phyloP scores from a whole-genome alignment of 1,140 invertebrate species.

The Mercenaria mercenaria region DNA sequence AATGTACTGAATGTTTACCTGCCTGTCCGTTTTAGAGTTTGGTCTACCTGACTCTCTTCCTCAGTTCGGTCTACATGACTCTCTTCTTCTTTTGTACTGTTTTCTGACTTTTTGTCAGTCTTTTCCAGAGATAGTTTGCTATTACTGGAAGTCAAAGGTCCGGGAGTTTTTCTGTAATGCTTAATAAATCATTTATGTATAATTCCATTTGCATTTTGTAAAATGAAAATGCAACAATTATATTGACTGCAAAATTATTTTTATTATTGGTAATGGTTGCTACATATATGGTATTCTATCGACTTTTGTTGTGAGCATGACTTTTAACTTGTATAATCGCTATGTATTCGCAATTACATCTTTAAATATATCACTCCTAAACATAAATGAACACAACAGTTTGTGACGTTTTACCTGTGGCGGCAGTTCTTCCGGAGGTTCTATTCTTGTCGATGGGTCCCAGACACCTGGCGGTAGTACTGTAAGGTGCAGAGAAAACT shows the following conservation, averaged over 20 bases:
- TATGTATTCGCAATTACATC: too few species aligned
- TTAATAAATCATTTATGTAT: too few species aligned
- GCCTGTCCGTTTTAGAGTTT: slow-evolving; percentile 92
- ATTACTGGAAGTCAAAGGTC: slow-evolving; percentile 82
- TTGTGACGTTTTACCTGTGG: slow-evolving; percentile 89
- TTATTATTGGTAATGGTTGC: too few species aligned
- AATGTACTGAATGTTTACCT: too few species aligned
- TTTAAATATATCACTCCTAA: too few species aligned
- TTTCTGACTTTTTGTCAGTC: background rate
- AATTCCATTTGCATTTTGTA: too few species aligned
- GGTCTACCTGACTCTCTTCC: slow-evolving; percentile 91
- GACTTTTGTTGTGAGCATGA: too few species aligned
- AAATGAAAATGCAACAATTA: too few species aligned
- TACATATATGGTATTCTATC: too few species aligned
- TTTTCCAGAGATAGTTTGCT: slow-evolving; percentile 89
- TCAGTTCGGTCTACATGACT: slow-evolving; percentile 89
- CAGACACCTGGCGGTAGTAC: slow-evolving; percentile 98
- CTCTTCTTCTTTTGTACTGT: slow-evolving; percentile 88
- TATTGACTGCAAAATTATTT: too few species aligned
- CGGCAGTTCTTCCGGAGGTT: slow-evolving; percentile 98
- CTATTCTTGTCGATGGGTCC: slow-evolving; percentile 98
- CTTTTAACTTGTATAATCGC: too few species aligned
- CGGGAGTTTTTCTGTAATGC: slow-evolving; percentile 79
- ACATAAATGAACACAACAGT: too few species aligned
- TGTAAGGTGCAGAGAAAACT: slow-evolving; percentile 97